Evolutionary conservation across 2,797 vertebrate species (phyloP), one percentile per base, ranked within the genome.

Genomic region (Phrynocephalus guinanensis): DNA sequence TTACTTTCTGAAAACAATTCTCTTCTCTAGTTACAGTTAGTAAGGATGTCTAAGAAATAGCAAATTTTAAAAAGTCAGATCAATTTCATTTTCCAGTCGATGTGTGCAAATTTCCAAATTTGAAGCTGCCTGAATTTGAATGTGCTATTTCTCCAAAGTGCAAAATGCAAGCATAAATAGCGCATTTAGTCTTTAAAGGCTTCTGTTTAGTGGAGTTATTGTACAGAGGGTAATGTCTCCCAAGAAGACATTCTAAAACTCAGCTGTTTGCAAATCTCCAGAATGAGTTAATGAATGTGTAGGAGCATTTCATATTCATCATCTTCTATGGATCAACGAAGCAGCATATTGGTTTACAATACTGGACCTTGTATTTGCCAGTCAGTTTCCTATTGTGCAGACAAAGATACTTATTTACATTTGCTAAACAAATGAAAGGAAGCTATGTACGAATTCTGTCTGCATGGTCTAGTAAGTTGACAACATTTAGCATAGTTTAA

Each of bases 231-330:
- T 86, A 93, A 93, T 92, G 89, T 95, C 93, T 93, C 75, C 92
- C 86, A 94, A 93, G 78, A 93, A 95, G 89, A 93, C 88, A 83
- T 92, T 91, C 89, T 89, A 93, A 93, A 95, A 94, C 84, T 94
- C 90, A 95, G 95, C 94, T 92, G 94, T 96, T 96, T 93, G 94
- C 95, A 96, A 96, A 96, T 93, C 96, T 96, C 95, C 94, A 96
- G 93, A 93, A 93, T 94, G 93, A 92, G 88, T 92, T 92, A 93
- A 93, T 90, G 93, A 92, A 81, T 87, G 86, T 84, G 82, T 88
- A 22, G 89, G 87, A 89, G 92, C 89, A 93, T 92, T 91, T 93
- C 88, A n/a, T 73, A 93, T 89, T 95, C 88, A 93, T 95, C 92
- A 92, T 95, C 94, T 95, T 94, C 86, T 95, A 93, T 92, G 87